Evolutionary conservation across 1,140 invertebrate species (phyloP), one percentile per base, ranked within the genome.

Genomic region (Meloidogyne chitwoodi): DNA sequence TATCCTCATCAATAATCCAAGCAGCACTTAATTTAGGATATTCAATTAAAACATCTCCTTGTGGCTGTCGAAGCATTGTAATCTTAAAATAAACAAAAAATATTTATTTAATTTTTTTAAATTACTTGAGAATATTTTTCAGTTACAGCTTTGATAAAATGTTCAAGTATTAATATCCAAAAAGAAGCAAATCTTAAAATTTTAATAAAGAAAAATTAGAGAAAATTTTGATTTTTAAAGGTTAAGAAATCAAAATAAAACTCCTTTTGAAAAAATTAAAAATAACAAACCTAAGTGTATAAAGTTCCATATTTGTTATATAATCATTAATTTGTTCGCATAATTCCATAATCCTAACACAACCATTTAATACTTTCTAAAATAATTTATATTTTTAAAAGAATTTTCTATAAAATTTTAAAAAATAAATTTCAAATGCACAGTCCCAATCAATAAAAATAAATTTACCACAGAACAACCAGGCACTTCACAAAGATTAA

Each of bases 1-100:
- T 96, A 87, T 97, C 94, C 80, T 94, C 93, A 88, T 97, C 94
- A 79, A 94, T 93, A 1, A 94, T 90, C 94, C 94, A 96, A 31
- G 92, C 91, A 8, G 93, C 93, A 83, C 93, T 94, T 75, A 94
- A 92, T 41, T 94, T 91, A 68, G 91, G 88, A 80, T 92, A 91
- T 81, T 93, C 92, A 22, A 75, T 68, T 62, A 73, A 61, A 26
- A 79, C 79, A 48, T 31, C 64, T 65, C 14, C 80, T 34, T 22
- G 78, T 24, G 19, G 68, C 70, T 73, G 71, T n/a, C 71, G 56
- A 29, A 73, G 19, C 71, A 73, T 73, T 24, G 80, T 87, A 29
- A 85, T 81, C 85, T 87, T 70, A 62, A 78, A 61, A 14, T 24
- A 83, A 75, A 63, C 79, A 61, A 14, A 24, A 56, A 19, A 2